These are phyloP conservation scores for Pseudopleuronectes americanus DNA, from an alignment of 2,797 vertebrate genomes.

Conservation along the genomic window DNA sequence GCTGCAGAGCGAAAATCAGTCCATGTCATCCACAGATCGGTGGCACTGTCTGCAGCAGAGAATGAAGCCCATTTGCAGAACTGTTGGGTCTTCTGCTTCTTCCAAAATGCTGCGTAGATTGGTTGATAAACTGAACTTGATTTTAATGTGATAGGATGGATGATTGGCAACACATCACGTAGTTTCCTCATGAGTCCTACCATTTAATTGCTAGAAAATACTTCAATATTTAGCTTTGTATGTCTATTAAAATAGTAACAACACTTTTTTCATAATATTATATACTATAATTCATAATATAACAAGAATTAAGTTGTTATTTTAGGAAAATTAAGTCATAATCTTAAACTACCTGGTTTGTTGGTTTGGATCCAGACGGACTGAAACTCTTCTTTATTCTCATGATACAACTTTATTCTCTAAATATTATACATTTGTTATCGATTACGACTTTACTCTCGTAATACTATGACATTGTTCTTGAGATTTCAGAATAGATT, in stretches of 20 bases:
- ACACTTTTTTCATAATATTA: no score
- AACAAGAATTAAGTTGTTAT: no score
- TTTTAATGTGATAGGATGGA: constrained; percentile 34
- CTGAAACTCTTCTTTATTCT: no score
- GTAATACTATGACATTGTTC: no score
- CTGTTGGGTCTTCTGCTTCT: constrained; percentile 6
- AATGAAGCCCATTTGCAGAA: constrained; percentile 27
- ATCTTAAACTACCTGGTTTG: no score
- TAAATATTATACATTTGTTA: no score
- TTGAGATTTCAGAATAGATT: no score
- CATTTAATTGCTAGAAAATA: background rate
- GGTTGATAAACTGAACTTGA: constrained; percentile 38
- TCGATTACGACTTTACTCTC: no score
- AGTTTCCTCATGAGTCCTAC: background rate
- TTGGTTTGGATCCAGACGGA: no score
- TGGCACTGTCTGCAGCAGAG: constrained; percentile 20
- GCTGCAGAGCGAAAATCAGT: constrained; percentile 55
- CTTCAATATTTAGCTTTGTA: background rate
- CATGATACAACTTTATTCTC: background rate
- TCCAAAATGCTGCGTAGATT: constrained; percentile 31
- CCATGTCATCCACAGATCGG: constrained; percentile 49
- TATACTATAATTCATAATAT: no score
- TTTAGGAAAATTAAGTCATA: no score
- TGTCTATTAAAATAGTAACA: background rate
- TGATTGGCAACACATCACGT: constrained; percentile 2